Conservation (phyloP, 2,888 invertebrate genomes). For the Pammene aurita region DNA sequence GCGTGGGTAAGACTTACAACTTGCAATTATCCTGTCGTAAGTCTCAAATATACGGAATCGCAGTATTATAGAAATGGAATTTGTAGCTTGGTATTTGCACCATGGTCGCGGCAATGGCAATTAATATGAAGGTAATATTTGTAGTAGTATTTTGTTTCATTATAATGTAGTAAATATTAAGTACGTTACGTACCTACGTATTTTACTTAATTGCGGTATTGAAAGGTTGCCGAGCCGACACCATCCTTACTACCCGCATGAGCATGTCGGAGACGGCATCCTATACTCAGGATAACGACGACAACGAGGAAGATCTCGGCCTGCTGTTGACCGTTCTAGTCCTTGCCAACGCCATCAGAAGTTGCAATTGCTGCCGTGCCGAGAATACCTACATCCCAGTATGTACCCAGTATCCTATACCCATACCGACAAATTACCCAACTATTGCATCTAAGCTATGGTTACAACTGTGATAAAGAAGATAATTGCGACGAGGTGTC, state of each 20-base stretch:
- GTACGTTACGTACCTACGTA: too few relatives aligned
- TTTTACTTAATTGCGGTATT: too few relatives aligned
- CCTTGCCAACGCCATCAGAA: neutral
- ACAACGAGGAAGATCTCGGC: neutral
- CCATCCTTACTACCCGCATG: too few relatives aligned
- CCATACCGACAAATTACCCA: conserved; percentile 1
- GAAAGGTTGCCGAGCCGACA: neutral
- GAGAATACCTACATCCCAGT: neutral
- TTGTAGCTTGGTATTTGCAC: neutral
- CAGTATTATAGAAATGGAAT: neutral
- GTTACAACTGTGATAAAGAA: neutral
- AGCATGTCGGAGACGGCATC: neutral
- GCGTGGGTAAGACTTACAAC: neutral
- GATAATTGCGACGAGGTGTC: neutral
- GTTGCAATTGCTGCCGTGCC: conserved; percentile 5
- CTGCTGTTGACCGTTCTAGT: conserved; percentile 7
- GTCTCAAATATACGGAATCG: neutral
- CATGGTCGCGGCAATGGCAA: conserved; percentile 1
- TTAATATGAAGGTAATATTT: conserved; percentile 20
- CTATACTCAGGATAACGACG: neutral
- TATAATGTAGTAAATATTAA: too few relatives aligned
- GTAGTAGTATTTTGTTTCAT: too few relatives aligned
- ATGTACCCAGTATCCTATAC: conserved; percentile 19
- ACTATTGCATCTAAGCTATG: neutral
- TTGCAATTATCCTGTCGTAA: too few relatives aligned